Conservation (phyloP, 2,888 invertebrate genomes). For the Xanthia icteritia region DNA sequence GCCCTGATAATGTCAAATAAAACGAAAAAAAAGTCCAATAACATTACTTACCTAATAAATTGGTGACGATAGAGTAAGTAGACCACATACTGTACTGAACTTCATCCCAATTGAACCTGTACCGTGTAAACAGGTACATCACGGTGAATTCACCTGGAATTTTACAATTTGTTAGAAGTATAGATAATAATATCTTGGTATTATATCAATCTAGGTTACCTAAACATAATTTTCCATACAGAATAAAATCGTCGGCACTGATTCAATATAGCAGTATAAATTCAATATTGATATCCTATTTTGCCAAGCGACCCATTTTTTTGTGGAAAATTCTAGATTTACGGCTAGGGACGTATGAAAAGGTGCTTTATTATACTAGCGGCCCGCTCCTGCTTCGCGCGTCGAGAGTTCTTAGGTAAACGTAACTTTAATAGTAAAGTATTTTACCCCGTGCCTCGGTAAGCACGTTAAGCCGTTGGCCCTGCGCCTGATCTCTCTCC, state of each 20-base stretch:
- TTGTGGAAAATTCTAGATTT: background rate
- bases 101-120: slow-evolving; percentile 91
- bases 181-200: background rate
- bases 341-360: background rate
- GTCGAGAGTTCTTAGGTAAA: too few species aligned
- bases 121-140: slow-evolving; percentile 89
- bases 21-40: background rate
- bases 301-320: background rate
- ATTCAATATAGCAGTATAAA: background rate
- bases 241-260: background rate
- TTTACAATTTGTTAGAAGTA: background rate
- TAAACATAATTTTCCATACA: background rate
- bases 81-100: slow-evolving; percentile 90
- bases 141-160: slow-evolving; percentile 90
- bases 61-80: slow-evolving; percentile 89
- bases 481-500: too few species aligned
- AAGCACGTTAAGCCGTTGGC: too few species aligned
- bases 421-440: too few species aligned
- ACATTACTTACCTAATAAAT: slow-evolving; percentile 69
- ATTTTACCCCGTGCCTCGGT: too few species aligned
- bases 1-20: background rate
- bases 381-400: too few species aligned
- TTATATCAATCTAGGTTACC: slow-evolving; percentile 11
- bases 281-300: background rate
- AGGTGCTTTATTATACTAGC: too few species aligned